Evolutionary conservation across 2,113 vertebrate species (phyloP), one percentile per base, ranked within the genome.

Genomic region (Calyptommatus sinebrachiatus): DNA sequence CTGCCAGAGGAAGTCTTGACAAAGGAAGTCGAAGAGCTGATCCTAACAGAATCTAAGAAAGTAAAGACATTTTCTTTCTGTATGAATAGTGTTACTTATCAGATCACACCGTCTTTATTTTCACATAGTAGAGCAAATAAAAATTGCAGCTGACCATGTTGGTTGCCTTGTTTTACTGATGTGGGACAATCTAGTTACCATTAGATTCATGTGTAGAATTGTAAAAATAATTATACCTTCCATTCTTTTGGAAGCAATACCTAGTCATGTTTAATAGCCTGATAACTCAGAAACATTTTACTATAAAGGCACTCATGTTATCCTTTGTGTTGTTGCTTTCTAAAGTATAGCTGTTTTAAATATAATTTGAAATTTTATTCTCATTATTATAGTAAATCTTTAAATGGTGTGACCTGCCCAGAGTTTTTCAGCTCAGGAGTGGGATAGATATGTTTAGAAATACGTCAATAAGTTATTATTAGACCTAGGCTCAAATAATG

Each of bases 21-120:
- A 69, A 99, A 99, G 86, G 98, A 99, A 71, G 97, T 99, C 46
- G 98, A 99, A 84, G 98, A 99, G 1, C 96, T 96, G 57, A 95
- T 99, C 83, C 92, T 99, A 83, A 90, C 95, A 14, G 98, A 99
- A 85, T 97, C 97, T 35, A 99, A 99, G 92, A 99, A 98, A 95
- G 98, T 98, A 70, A 77, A 73, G 31, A 41, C 72, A 53, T 73
- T 46, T 22, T 41, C 21, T 5, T 53, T 29, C 14, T 28, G 26
- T 28, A 29, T 29, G n/a, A 53, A 29, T n/a, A 66, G 24, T 65
- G 26, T n/a, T 65, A 8, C 8, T n/a, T 65, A 65, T 65, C 26
- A 65, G 65, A 66, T 21, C 53, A 62, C 22, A 24, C 14, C 65
- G 29, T 28, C n/a, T 66, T 66, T 29, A 66, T 14, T 66, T 29